Percentiles rank a stretch among this genome's conserved stretches.
Conservation (phyloP, 1,140 invertebrate genomes). For the Trialeurodes vaporariorum region DNA sequence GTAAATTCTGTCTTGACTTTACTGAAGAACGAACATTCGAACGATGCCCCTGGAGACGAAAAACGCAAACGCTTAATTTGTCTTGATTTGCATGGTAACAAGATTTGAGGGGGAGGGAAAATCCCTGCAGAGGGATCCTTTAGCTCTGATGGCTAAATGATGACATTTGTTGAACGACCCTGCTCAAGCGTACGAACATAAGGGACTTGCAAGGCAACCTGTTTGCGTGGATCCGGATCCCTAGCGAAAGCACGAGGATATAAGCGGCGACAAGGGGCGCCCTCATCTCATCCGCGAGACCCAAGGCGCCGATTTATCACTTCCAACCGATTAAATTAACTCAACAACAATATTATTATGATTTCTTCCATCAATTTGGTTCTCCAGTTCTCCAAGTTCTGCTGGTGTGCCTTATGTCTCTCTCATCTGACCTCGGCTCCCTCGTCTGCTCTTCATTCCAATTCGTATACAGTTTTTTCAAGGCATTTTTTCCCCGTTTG, state of each 20-base stretch:
- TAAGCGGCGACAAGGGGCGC: background rate
- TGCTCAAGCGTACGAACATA: background rate
- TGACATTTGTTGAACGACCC: background rate
- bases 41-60: too few relatives aligned
- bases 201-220: background rate
- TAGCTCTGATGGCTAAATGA: background rate
- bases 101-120: background rate
- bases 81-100: background rate
- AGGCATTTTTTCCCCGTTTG: too few relatives aligned
- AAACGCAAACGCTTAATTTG: background rate
- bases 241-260: background rate
- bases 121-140: background rate
- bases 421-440: background rate
- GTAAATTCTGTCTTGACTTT: too few relatives aligned
- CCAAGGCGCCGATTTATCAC: background rate
- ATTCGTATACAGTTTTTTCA: too few relatives aligned
- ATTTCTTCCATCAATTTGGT: background rate
- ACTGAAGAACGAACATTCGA: too few relatives aligned
- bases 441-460: too few relatives aligned
- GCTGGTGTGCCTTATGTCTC: background rate
- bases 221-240: background rate
- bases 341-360: constrained; percentile 1
- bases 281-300: background rate
- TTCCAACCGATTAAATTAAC: background rate
- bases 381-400: too few relatives aligned